Conservation (phyloP, 2,888 invertebrate species). For the Chrysolina americana region DNA sequence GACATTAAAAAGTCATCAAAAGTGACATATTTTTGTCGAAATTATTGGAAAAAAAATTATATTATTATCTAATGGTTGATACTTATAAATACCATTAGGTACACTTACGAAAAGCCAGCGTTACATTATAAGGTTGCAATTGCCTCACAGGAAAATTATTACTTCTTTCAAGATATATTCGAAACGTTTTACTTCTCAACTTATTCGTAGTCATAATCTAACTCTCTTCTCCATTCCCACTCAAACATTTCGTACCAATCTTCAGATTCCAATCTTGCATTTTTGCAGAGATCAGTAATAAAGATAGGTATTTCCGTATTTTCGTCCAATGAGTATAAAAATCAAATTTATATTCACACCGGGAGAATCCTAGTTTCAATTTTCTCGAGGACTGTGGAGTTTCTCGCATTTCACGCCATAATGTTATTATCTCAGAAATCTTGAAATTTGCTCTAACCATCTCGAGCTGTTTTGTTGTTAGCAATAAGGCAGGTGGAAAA, state of each 20-base stretch:
- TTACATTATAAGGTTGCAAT: too few species aligned
- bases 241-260: neutral
- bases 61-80: too few species aligned
- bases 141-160: too few species aligned
- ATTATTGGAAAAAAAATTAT: too few species aligned
- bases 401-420: slow-evolving; percentile 19
- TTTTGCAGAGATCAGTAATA: slow-evolving; percentile 18
- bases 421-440: slow-evolving; percentile 34
- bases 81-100: too few species aligned
- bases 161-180: too few species aligned
- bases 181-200: too few species aligned
- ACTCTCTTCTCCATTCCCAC: neutral
- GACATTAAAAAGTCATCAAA: too few species aligned
- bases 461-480: slow-evolving; percentile 22
- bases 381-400: slow-evolving; percentile 5
- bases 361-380: slow-evolving; percentile 26
- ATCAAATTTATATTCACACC: slow-evolving; percentile 18
- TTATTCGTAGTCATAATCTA: too few species aligned
- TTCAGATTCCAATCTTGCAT: neutral
- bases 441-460: slow-evolving; percentile 21
- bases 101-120: too few species aligned
- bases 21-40: too few species aligned
- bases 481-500: slow-evolving; percentile 10
- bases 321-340: slow-evolving; percentile 14
- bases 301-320: slow-evolving; percentile 22